Evolutionary conservation across 2,888 invertebrate species (phyloP), one percentile per base, ranked within the genome.

Genomic region (Hyppa rectilinea): DNA sequence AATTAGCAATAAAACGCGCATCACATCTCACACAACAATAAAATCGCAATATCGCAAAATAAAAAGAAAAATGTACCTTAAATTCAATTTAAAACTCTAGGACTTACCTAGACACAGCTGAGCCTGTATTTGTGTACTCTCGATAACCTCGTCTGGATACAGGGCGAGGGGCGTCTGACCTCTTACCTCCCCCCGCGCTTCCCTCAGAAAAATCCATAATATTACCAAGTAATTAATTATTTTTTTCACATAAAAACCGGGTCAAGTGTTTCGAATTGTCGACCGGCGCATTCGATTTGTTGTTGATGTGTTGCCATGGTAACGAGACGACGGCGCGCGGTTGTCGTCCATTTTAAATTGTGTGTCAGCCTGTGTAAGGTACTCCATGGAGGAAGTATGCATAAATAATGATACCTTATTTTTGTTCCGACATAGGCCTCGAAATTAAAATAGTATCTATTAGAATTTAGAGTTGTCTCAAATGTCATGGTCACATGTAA

Each of bases 171-270:
- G 88, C 89, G 73, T 92, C 93, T 31, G 89, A 70, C 67, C 93
- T 89, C 66, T 91, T 90, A 60, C 88, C 87, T 81, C 90, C 87
- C 81, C 90, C 92, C 81, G 87, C 88, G 49, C 90, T 92, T 83
- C 90, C 89, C 69, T 94, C 95, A 76, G 94, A 93, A 93, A 90
- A 95, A 94, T 95, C 95, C 96, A 95, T 95, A 95, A 87, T 65
- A 75, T 73, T 58, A 71, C 52, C 55, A 66, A 73, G 40, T 82
- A 84, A 85, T 84, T 84, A 84, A 53, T 70, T 90, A 75, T 38
- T 63, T 89, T 90, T 89, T 90, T 88, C 88, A 87, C 87, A 85
- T 85, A 79, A 83, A 84, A 82, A 85, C 73, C 83, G 71, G 87
- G 88, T 88, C 89, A 90, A 85, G 79, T 83, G 79, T 71, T 59